Conservation (phyloP, 37 sponge, comb jelly and placozoan species). For the Diacarnus erythraeanus region DNA sequence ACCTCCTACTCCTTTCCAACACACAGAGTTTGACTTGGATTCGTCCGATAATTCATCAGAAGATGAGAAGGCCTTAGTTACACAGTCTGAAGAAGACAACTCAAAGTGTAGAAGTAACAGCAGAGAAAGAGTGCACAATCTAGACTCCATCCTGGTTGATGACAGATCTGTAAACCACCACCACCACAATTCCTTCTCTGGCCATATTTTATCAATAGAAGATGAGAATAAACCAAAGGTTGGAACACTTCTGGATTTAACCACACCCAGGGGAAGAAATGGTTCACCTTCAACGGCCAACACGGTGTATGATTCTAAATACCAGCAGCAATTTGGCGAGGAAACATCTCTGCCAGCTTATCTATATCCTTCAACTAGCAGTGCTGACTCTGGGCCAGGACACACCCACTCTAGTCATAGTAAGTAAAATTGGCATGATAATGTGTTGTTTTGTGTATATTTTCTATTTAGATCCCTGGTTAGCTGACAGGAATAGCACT, state of each 20-base stretch:
- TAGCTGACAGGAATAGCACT: background rate
- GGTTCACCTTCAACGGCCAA: background rate
- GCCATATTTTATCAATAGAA: too few relatives aligned
- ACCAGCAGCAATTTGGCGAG: background rate
- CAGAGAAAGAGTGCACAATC: background rate
- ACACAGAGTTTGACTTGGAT: conserved; percentile 3
- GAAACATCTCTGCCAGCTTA: background rate
- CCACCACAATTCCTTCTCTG: background rate
- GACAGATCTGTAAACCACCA: too few relatives aligned
- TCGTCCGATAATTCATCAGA: background rate
- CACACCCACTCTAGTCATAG: background rate
- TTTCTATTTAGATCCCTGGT: background rate
- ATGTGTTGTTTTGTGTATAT: too few relatives aligned
- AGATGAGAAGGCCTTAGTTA: background rate
- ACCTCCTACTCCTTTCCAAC: conserved; percentile 3
- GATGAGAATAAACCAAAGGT: background rate
- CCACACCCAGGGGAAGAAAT: background rate
- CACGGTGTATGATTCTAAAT: background rate
- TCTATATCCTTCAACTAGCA: background rate
- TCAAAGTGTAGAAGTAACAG: background rate
- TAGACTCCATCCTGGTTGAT: too few relatives aligned
- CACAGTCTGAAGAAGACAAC: background rate
- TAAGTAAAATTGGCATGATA: too few relatives aligned
- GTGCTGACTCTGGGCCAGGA: background rate
- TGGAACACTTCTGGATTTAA: background rate